phyloP scores from a whole-genome alignment of 1,140 invertebrate genomes.

The Hesperophylax magnus region DNA sequence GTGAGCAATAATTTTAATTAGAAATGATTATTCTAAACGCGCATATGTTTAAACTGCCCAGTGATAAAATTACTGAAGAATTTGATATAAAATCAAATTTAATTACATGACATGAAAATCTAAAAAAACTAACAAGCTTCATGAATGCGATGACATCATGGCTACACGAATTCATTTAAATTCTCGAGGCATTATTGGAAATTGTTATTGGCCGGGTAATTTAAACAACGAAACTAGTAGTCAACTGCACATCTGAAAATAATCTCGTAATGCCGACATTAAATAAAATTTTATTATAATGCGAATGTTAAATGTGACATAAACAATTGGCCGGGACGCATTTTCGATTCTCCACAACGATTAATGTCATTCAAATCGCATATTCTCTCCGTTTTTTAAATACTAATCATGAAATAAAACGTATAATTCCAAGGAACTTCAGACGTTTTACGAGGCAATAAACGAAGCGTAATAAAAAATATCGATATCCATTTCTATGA shows the following conservation, averaged over 20 bases:
- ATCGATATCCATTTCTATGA: constrained; percentile 36
- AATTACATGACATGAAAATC: neutral
- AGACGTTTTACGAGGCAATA: constrained; percentile 35
- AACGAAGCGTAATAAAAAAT: constrained; percentile 31
- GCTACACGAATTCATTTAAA: constrained; percentile 2
- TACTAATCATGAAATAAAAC: constrained; percentile 36
- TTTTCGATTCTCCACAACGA: neutral
- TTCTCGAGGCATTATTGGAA: neutral
- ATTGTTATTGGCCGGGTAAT: neutral
- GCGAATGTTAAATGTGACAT: constrained; percentile 27
- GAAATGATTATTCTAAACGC: neutral
- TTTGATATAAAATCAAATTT: constrained; percentile 10
- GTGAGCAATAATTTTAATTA: constrained; percentile 1
- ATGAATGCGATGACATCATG: constrained; percentile 5
- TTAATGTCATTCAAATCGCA: constrained; percentile 37
- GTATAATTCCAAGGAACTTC: constrained; percentile 36
- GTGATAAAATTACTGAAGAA: constrained; percentile 15
- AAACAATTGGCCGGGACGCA: constrained; percentile 29
- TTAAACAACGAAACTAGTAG: constrained; percentile 29
- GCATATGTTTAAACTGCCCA: neutral
- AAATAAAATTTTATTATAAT: constrained; percentile 35
- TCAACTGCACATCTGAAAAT: neutral
- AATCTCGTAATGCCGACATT: constrained; percentile 8
- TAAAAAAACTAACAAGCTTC: neutral
- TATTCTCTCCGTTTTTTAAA: constrained; percentile 39